A percentile compares a stretch with the other conserved stretches of the same genome.
Conservation (phyloP, 2,113 vertebrate species). For the Cyphotilapia sp. region DNA sequence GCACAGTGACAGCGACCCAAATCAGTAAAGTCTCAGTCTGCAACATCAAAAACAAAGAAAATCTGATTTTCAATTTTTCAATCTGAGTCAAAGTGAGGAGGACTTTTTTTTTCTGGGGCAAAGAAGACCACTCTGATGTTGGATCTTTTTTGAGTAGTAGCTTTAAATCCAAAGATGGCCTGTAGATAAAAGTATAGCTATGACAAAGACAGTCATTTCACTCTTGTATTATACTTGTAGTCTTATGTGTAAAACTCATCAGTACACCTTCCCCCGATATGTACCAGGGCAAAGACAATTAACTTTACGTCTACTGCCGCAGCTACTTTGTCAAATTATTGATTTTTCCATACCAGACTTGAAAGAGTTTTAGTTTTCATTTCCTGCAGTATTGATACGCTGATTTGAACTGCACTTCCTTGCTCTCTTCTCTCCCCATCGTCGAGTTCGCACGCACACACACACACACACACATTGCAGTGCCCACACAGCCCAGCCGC, state of each 20-base stretch:
- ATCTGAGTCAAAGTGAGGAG: not conserved
- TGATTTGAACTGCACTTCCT: not conserved
- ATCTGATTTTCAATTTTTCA: not conserved
- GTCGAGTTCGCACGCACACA: not conserved
- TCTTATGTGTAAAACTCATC: not conserved
- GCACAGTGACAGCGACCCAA: not conserved
- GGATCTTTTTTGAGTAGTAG: not conserved
- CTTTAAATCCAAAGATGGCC: not conserved
- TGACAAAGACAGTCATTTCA: not conserved
- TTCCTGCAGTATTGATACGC: not conserved
- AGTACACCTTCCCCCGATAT: not conserved
- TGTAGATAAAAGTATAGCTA: not conserved
- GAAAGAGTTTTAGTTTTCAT: not conserved
- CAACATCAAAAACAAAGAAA: not conserved
- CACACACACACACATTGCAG: not conserved
- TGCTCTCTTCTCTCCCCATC: not conserved
- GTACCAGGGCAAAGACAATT: not conserved
- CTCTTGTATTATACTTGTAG: not conserved
- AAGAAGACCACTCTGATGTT: not conserved
- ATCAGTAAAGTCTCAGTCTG: not conserved
- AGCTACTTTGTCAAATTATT: not conserved
- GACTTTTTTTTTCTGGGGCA: not conserved
- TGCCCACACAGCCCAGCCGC: not conserved
- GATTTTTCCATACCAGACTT: not conserved
- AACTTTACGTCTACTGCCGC: not conserved